These are phyloP conservation scores for Caligus rogercresseyi DNA, from an alignment of 1,140 invertebrate genomes.

Conservation along the genomic window DNA sequence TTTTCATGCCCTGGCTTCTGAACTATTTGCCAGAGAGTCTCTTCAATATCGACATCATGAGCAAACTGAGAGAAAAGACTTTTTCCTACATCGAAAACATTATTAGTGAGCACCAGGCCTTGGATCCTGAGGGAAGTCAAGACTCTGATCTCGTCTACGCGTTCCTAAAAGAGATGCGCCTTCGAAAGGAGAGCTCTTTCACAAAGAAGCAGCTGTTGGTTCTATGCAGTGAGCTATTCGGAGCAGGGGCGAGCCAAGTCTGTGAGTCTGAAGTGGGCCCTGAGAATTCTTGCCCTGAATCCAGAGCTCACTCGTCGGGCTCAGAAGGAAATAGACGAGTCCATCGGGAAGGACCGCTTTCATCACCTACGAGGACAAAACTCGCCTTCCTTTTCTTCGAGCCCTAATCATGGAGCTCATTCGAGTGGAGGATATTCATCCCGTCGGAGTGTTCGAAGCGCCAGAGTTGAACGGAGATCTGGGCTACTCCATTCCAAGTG, in stretches of 20 bases:
- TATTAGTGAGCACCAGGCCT: constrained; percentile 21
- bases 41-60: constrained; percentile 4
- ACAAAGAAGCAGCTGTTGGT: constrained; percentile 2
- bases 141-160: no score
- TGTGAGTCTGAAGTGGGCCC: constrained; percentile 3
- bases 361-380: not conserved
- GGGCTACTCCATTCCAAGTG: not conserved
- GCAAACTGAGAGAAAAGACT: constrained; percentile 24
- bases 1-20: not conserved
- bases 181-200: constrained; percentile 5
- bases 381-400: not conserved
- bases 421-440: not conserved
- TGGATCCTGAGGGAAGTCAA: no score
- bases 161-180: no score
- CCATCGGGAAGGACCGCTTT: not conserved
- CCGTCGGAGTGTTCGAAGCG: not conserved
- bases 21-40: constrained; percentile 7
- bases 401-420: constrained; percentile 11
- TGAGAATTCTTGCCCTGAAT: not conserved
- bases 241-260: not conserved
- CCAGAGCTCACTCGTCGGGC: not conserved
- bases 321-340: not conserved
- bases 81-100: constrained; percentile 21
- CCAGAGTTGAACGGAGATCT: not conserved
- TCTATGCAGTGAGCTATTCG: constrained; percentile 9